Conservation (phyloP, 2,888 invertebrate genomes). For the Mesochorus sp. region DNA sequence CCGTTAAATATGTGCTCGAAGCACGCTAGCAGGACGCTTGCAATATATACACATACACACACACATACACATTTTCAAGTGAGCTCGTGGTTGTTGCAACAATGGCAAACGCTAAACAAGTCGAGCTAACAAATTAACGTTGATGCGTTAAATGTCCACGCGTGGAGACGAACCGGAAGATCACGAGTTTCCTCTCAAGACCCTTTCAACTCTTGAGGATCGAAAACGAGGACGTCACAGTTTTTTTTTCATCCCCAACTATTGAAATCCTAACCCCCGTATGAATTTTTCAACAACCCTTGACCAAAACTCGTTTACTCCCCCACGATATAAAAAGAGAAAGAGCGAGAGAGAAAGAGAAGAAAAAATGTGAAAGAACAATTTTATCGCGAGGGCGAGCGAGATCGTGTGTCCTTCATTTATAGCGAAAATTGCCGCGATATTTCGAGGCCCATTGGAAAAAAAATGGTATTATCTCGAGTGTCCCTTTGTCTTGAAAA, state of each 20-base stretch:
- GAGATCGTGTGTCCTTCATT: slow-evolving; percentile 6
- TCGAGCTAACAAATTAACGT: slow-evolving; percentile 74
- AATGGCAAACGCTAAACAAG: slow-evolving; percentile 66
- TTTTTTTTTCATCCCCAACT: slow-evolving; percentile 8
- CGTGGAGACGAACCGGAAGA: slow-evolving; percentile 66
- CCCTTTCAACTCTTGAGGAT: slow-evolving; percentile 5
- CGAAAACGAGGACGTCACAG: not conserved
- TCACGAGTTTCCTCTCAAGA: slow-evolving; percentile 46
- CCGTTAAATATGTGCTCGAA: slow-evolving; percentile 71
- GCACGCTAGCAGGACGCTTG: slow-evolving; percentile 70
- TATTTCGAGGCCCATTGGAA: slow-evolving; percentile 26
- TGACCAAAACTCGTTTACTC: slow-evolving; percentile 41
- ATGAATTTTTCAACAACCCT: slow-evolving; percentile 44
- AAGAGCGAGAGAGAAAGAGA: too few relatives aligned
- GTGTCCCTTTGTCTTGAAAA: too few relatives aligned
- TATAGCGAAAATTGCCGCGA: slow-evolving; percentile 32
- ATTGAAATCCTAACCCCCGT: not conserved
- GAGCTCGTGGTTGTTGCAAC: slow-evolving; percentile 17
- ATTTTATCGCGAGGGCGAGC: slow-evolving; percentile 20
- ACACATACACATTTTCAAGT: not conserved
- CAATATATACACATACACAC: slow-evolving; percentile 4
- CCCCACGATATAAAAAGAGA: slow-evolving; percentile 3
- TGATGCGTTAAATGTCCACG: slow-evolving; percentile 70
- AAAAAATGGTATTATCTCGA: slow-evolving; percentile 4
- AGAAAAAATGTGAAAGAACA: slow-evolving; percentile 5